Conservation (phyloP, 2,888 invertebrate species). For the Netelia inedita region DNA sequence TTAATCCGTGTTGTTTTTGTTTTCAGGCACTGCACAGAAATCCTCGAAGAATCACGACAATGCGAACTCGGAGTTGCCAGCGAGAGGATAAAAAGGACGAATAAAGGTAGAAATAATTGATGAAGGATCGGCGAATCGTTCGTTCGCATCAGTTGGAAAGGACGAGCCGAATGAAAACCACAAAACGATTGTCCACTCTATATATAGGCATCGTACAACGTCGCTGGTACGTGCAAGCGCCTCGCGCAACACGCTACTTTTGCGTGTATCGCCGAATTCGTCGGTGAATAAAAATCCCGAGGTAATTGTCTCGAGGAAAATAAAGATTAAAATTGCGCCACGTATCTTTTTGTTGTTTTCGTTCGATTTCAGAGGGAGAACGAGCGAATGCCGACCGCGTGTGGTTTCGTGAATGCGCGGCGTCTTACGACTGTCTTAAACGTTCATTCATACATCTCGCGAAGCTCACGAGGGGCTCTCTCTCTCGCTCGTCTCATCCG, state of each 20-base stretch:
- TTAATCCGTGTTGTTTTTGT: no score
- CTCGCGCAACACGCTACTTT: neutral
- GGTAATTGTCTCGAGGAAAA: slow-evolving; percentile 29
- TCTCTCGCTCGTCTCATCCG: slow-evolving; percentile 62
- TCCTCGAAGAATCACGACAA: no score
- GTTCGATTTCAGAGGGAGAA: slow-evolving; percentile 24
- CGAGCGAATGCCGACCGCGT: slow-evolving; percentile 69
- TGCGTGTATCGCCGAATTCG: slow-evolving; percentile 28
- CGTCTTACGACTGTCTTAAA: slow-evolving; percentile 82
- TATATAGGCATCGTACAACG: slow-evolving; percentile 10
- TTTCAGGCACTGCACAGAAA: no score
- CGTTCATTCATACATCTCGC: slow-evolving; percentile 83
- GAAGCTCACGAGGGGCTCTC: slow-evolving; percentile 50
- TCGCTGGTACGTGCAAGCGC: slow-evolving; percentile 1
- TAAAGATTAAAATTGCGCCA: neutral
- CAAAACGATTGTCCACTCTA: slow-evolving; percentile 62
- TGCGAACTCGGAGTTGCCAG: no score
- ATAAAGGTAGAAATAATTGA: no score
- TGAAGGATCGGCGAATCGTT: no score
- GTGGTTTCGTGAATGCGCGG: slow-evolving; percentile 80
- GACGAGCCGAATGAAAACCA: slow-evolving; percentile 53
- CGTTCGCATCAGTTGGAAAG: no score
- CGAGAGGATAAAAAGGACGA: no score
- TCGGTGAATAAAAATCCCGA: slow-evolving; percentile 29
- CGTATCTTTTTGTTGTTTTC: neutral